Base-by-base conservation (phyloP, 2,797 vertebrate genomes). In the Lacerta agilis region DNA sequence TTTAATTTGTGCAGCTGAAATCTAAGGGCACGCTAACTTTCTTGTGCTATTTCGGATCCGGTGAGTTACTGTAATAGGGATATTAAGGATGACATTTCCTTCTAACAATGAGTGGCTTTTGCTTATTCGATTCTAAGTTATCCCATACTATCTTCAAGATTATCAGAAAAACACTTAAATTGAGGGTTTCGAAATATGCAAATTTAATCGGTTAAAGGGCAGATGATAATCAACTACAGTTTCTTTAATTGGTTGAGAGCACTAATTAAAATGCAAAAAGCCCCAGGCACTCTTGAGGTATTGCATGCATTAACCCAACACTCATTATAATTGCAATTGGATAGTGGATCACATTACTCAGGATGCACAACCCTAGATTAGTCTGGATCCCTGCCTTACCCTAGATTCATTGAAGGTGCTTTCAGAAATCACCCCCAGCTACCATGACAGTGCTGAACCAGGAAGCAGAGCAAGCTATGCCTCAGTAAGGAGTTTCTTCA, bases 211-310 rank as follows among this genome's bases (percentile, higher is more conserved):
- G 79, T 76, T 82, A 76, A 75, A 75, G 72, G 71, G 38, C 69
- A 45, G 86, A 45, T 73, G 78, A 87, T 81, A 75, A 81, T 81
- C 67, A 87, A 73, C 69, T 43, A 73, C 73, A 81, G 73, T 43
- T 76, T 66, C 45, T 87, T 75, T 87, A 87, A 82, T 87, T 82
- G 80, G 79, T 82, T 87, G 79, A 29, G 41, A 87, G 38, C 23
- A 66, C 69, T 82, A 82, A 82, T 87, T 87, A 87, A 82, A 82
- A 82, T 49, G 49, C 25, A 76, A 58, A 66, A 45, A 61, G 69
- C 58, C 23, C 79, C 58, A 82, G 71, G 79, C 72, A 64, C 55
- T 87, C 8, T 72, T 36, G 49, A 25, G 38, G 58, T 61, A 71
- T 36, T 72, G 36, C 33, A 58, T 80, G 27, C 55, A 73, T 87